Base-by-base conservation (phyloP, 2,797 vertebrate species). In the Muscicapa comitata region DNA sequence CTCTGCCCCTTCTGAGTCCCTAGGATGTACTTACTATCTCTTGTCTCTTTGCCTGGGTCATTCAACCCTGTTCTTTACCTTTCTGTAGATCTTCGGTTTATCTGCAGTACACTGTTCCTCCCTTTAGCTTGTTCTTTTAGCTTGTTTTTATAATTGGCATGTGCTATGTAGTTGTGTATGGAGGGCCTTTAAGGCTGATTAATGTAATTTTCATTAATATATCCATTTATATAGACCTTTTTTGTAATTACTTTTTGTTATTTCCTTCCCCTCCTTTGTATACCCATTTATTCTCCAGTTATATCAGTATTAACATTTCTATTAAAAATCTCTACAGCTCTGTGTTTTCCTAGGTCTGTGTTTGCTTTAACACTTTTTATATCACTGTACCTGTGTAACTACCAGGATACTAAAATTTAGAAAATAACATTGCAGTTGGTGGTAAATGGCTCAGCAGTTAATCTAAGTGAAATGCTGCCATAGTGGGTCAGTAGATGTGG, bases 21-120 rank as follows among this genome's bases (percentile, higher is more conserved):
- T 67, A 77, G 17, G 38, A 40, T 51, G 17, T 68, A 53, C 3
- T 84, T 8, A 4, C 11, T 55, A 3, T 50, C 13, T 70, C 43
- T n/a, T 11, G 0, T 70, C 43, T 80, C 35, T n/a, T 77, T 76
- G 58, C 15, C 8, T 37, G 19, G 11, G 13, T 88, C 48, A 77
- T 74, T 58, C 37, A 81, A 13, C 4, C 3, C 9, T 1, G 1
- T 62, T 74, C 40, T 47, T 80, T 67, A 67, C 25, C 11, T 71
- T 78, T 29, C 59, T 82, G 17, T 55, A 67, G 43, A 26, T 51
- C 25, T 82, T 82, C 55, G 10, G 6, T 85, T 76, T 73, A 54
- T 51, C 28, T 0, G 0, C n/a, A 61, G 35, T 24, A 42, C 13
- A 28, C 17, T 76, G 31, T 77, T 8, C 7, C 18, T 86, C 0